These are phyloP conservation scores for Dicerorhinus sumatrensis DNA, from an alignment of 2,113 vertebrate species.

Conservation along the genomic window DNA sequence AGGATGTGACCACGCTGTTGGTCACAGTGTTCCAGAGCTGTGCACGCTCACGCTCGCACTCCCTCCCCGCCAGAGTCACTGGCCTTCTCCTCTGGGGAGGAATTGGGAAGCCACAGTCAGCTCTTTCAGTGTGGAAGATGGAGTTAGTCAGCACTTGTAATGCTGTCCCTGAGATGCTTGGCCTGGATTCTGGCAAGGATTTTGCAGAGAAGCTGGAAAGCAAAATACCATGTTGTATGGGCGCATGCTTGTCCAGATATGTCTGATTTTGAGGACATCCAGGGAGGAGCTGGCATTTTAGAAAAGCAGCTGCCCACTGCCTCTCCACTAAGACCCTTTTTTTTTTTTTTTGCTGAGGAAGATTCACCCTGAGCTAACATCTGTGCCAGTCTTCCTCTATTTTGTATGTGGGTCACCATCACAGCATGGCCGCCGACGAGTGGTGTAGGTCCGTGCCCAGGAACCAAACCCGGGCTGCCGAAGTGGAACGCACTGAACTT, in stretches of 20 bases:
- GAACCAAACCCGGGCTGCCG: too few relatives aligned
- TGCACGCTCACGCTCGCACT: rapidly evolving
- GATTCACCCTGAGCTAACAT: too few relatives aligned
- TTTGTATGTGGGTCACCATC: too few relatives aligned
- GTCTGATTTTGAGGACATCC: neutral
- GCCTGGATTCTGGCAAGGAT: neutral
- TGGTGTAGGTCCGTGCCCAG: too few relatives aligned
- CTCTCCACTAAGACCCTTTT: neutral
- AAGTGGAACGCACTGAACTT: too few relatives aligned
- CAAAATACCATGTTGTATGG: neutral
- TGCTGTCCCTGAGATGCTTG: neutral
- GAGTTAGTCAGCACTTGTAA: neutral
- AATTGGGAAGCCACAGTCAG: neutral
- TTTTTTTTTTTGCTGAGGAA: too few relatives aligned
- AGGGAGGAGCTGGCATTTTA: neutral
- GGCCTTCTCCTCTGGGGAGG: rapidly evolving
- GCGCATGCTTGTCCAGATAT: too few relatives aligned
- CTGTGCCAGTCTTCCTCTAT: too few relatives aligned
- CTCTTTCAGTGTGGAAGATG: neutral
- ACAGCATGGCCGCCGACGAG: too few relatives aligned
- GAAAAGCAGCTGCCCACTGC: neutral
- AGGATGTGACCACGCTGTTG: constrained; percentile 23
- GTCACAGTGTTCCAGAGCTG: neutral
- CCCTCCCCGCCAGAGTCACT: neutral
- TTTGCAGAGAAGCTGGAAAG: neutral